Evolutionary conservation across 1,140 invertebrate genomes (phyloP), one percentile per base, ranked within the genome.

Genomic region (Cyphomyrmex costatus): DNA sequence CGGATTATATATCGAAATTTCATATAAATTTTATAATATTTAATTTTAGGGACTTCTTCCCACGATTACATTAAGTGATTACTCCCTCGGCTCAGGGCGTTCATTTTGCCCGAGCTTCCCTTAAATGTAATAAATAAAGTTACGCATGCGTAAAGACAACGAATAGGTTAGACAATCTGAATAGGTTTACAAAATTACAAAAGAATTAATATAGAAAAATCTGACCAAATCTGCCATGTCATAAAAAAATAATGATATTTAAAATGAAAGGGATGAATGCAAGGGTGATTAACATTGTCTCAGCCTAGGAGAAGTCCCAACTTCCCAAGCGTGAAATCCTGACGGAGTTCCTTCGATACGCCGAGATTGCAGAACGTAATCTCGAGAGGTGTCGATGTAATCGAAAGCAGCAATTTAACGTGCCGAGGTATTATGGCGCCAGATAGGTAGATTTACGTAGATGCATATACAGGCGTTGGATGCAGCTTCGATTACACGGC

Each of bases 161-260:
- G 30, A 33, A 53, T 53, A 21, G 14, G 5, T 73, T 5, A n/a
- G n/a, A n/a, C n/a, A n/a, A n/a, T n/a, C n/a, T n/a, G n/a, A n/a
- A n/a, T n/a, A 21, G 14, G 5, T 73, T 5, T 2, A 27, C 3
- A 5, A 36, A 61, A 2, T 90, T 63, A 19, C 19, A 53, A 3
- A 49, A 65, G 27, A 21, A 24, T 16, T 51, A 58, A 53, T 21
- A 8, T 46, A n/a, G 30, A 2, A 70, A 70, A 88, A 78, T 85
- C n/a, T 86, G 79, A 88, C 90, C 84, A 85, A 88, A 86, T 86
- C 71, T 89, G 89, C 74, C 78, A 46, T 74, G 49, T 33, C 27
- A 36, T 87, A 56, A 89, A 89, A 89, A 90, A 89, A 86, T 87
- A 89, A 78, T 71, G 63, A 83, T 78, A 63, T 30, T 36, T 10